Conservation (phyloP, 2,888 invertebrate genomes). For the Tinea semifulvella region DNA sequence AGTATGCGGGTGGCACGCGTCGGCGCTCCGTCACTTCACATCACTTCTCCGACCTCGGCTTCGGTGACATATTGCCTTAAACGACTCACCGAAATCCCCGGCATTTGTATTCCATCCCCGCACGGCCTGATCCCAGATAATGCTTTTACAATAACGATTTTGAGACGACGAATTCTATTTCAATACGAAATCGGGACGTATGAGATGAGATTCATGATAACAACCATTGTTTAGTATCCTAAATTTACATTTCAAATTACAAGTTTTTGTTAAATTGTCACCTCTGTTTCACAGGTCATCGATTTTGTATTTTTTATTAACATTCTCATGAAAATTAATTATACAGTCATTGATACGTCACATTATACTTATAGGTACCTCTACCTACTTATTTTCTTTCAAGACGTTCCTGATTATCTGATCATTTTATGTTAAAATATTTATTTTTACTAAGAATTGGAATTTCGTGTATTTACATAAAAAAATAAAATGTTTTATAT, state of each 20-base stretch:
- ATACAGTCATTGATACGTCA: not conserved
- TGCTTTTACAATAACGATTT: conserved; percentile 58
- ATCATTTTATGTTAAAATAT: too few species aligned
- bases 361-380: too few species aligned
- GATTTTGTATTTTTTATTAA: conserved; percentile 1
- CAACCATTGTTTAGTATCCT: not conserved
- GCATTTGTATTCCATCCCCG: conserved; percentile 52
- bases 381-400: too few species aligned
- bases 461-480: too few species aligned
- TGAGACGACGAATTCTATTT: conserved; percentile 46
- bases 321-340: not conserved
- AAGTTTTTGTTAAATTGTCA: not conserved
- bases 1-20: conserved; percentile 43
- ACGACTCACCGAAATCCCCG: conserved; percentile 33
- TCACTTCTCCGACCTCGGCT: not conserved
- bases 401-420: too few species aligned
- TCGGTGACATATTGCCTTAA: conserved; percentile 51
- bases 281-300: not conserved
- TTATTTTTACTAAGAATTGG: too few species aligned
- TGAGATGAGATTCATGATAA: conserved; percentile 8
- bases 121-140: conserved; percentile 48
- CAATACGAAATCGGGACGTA: conserved; percentile 27
- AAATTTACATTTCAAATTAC: conserved; percentile 8
- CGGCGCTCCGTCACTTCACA: conserved; percentile 8
- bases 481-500: too few species aligned